Base-by-base conservation (phyloP, 2,113 vertebrate species). In the Dasypus novemcinctus region DNA sequence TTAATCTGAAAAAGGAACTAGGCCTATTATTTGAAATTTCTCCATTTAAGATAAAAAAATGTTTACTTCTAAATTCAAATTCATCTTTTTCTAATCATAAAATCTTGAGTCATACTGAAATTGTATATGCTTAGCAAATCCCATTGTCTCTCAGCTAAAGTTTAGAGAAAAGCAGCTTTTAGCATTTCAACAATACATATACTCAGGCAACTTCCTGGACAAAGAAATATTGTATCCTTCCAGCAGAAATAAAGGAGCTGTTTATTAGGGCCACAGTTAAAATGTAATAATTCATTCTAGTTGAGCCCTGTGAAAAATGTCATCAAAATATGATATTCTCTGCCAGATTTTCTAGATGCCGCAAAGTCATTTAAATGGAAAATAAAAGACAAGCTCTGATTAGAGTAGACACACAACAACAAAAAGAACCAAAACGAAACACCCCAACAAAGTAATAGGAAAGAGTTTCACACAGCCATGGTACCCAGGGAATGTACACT, bases 391-490 rank as follows among this genome's bases (percentile, higher is more conserved):
- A 96, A 97, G 52, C 38, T 82, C 71, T 96, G 91, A 97, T 97
- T 97, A 94, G 95, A 98, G 97, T 84, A 97, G 91, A 97, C 98
- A 98, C 97, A 97, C 80, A 93, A 79, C 90, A 97, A 90, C 97
- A 96, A 95, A 97, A 97, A 63, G 93, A 97, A 96, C 97, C 97
- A 95, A 97, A 98, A 98, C 97, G 88, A 97, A 98, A 97, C 95
- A 97, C 95, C 98, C 96, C 97, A 95, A 98, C 98, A 98, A 98
- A 97, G 97, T 97, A 96, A 96, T 98, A 98, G 97, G 98, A 90
- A 98, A 98, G 98, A 98, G 98, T 98, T 99, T 99, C 98, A 99
- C 98, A 98, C 98, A 98, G 98, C 97, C 98, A 97, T 97, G 95
- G 87, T 96, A 97, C 97, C 97, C 98, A 97, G 98, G 98, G 98